phyloP scores from a whole-genome alignment of 2,797 vertebrate genomes.

The Enteromius afrohamiltoni region DNA sequence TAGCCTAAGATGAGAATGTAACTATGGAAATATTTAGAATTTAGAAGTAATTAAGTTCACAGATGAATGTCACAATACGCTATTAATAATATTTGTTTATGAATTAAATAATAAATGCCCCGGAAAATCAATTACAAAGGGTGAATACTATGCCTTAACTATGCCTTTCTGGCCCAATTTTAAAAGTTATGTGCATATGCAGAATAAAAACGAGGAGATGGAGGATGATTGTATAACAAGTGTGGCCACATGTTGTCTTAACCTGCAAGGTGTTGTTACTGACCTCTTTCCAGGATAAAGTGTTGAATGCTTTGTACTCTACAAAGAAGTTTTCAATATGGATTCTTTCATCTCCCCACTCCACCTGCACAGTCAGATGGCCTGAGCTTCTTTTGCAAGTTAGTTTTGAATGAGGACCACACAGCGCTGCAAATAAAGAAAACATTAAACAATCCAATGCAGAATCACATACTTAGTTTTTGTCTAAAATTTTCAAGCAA shows the following conservation, averaged over 20 bases:
- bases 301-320: constrained; percentile 61
- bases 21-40: not conserved
- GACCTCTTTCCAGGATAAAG: constrained; percentile 66
- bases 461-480: not conserved
- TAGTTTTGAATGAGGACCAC: constrained; percentile 62
- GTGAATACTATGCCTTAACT: not conserved
- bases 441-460: not conserved
- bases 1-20: not conserved
- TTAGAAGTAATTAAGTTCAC: not conserved
- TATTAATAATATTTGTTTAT: not conserved
- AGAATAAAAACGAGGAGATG: not conserved
- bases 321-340: constrained; percentile 51
- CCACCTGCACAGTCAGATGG: constrained; percentile 58
- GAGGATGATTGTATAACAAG: not conserved
- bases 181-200: not conserved
- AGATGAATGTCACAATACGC: not conserved
- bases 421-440: constrained; percentile 67
- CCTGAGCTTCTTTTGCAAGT: constrained; percentile 63
- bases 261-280: constrained; percentile 21
- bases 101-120: not conserved
- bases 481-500: not conserved
- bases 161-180: not conserved
- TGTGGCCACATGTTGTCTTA: not conserved
- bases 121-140: not conserved
- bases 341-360: constrained; percentile 57